Base-by-base conservation (phyloP, 2,888 invertebrate species). In the Cylloceria caligata region DNA sequence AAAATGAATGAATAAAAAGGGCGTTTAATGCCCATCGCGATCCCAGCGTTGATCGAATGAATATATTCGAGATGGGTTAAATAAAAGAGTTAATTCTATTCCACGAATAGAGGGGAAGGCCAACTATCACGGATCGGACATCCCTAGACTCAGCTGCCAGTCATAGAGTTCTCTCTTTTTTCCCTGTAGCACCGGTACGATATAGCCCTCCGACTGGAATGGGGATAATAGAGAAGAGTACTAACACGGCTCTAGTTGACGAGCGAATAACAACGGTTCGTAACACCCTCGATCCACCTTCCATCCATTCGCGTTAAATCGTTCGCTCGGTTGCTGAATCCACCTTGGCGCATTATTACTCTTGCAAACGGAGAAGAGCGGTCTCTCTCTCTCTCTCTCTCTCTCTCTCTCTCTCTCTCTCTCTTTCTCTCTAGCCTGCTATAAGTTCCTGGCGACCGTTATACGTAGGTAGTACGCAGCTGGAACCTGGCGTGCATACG, bases 221-320 rank as follows among this genome's bases (percentile, higher is more conserved):
- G 21, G 1, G 9, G 3, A 45, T 16, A n/a, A 5, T 4, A 45
- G 5, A n/a, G 5, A 1, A 45, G 13, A 13, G 1, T 11, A 30
- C 64, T 45, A n/a, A 71, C 57, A 30, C 69, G 42, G 13, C 55
- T 39, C 27, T 16, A 16, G 16, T 21, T 21, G 19, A 60, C 72
- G 68, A 80, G 57, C 49, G 77, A 83, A 80, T 83, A 80, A 83
- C 74, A 83, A 83, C 65, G 74, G 62, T 64, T 68, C 71, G 71
- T 83, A 81, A 78, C 65, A 74, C 80, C 64, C 62, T 68, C 36
- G 65, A 83, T 80, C 77, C 45, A 49, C 49, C 42, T 72, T 74
- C 71, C 69, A 65, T 83, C 42, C 57, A 57, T 62, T 67, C 47
- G 47, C 57, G 19, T 6, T 55, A 81, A 84, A 81, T 84, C 68